Percentiles rank a stretch among this genome's conserved stretches.
Conservation (phyloP, 2,797 vertebrate species). For the Phataginus tetradactyla region DNA sequence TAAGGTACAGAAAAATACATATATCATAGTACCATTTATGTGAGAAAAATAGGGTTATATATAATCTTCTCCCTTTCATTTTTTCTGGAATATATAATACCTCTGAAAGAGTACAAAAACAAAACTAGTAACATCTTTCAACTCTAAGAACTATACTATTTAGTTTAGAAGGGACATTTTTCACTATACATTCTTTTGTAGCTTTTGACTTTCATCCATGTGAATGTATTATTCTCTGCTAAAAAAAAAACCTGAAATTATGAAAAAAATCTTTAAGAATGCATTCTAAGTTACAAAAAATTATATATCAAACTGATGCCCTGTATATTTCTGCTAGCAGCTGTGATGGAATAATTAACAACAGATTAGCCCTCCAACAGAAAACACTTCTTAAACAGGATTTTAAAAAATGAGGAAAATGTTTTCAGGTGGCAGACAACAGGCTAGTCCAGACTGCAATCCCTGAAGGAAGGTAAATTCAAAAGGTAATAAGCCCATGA, state of each 20-base stretch:
- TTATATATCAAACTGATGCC: neutral
- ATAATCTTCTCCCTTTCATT: neutral
- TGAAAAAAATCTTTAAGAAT: neutral
- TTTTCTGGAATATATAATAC: neutral
- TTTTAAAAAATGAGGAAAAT: neutral
- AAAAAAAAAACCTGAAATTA: constrained; percentile 29
- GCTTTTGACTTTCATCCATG: constrained; percentile 31
- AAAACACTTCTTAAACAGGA: constrained; percentile 41
- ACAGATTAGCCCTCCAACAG: neutral
- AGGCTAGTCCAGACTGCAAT: neutral
- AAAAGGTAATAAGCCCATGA: neutral
- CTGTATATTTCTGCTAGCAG: neutral
- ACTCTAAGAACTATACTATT: neutral
- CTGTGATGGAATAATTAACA: neutral
- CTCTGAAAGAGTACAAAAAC: neutral
- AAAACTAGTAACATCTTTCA: neutral
- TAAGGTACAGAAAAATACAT: neutral
- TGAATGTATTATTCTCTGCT: neutral
- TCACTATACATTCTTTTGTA: neutral
- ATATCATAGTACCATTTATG: neutral
- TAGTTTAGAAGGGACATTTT: neutral
- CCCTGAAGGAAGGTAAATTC: neutral
- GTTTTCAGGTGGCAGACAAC: neutral
- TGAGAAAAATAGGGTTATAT: neutral
- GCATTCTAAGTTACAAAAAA: constrained; percentile 41